Base-by-base conservation (phyloP, 2,888 invertebrate genomes). In the Drosophila paramelanica region DNA sequence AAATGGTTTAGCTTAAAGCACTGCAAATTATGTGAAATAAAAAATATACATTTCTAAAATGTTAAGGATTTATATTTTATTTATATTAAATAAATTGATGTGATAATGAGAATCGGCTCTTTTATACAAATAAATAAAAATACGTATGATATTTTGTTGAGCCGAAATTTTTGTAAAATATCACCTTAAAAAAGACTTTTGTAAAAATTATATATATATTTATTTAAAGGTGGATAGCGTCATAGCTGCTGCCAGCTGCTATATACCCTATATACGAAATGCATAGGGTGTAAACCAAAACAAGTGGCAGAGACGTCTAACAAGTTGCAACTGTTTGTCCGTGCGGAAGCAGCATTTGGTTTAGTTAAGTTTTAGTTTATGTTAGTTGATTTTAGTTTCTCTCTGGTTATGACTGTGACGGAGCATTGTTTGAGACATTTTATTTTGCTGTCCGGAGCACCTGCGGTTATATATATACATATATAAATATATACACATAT, bases 361-460 rank as follows among this genome's bases (percentile, higher is more conserved):
- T 79, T 62, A 67, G 64, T 67, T 56, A 41, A 55, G 61, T 67
- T 53, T 57, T 76, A 59, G 57, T 58, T 66, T 38, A 33, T 53
- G 64, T 69, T 69, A 17, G 14, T 36, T 36, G 3, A 36, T 67
- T 52, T 59, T 23, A 45, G 59, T 68, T 74, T 74, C 42, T n/a
- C 61, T 72, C 58, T 50, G 79, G 73, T 80, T 85, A 81, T 81
- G 73, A 74, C 61, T 57, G 66, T 73, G 70, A 67, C 38, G 53
- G 51, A 45, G 70, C 62, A 52, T 38, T 67, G 76, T 71, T 69
- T 68, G 57, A 67, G 68, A 58, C 61, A 77, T 78, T 83, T 74
- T 74, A 78, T 82, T 85, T 73, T 79, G 65, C 61, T 50, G 51
- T 45, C 45, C 45, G 42, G 47, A 53, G 59, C 55, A 78, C 76